phyloP scores from a whole-genome alignment of 2,797 vertebrate species.

The Podarcis siculus region DNA sequence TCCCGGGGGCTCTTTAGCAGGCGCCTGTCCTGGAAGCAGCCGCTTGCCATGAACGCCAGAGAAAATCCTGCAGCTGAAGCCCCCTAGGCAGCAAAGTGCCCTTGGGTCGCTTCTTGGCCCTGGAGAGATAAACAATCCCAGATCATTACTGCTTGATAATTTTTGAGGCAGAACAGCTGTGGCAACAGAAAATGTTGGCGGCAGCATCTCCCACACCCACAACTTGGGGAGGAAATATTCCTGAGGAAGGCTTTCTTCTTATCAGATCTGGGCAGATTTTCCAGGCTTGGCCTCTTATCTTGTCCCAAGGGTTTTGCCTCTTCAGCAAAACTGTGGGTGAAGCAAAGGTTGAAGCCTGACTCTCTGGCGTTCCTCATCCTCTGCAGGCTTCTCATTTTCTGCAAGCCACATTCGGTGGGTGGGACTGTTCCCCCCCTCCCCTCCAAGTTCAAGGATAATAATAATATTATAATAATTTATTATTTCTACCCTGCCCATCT shows the following conservation, averaged over 20 bases:
- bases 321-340: not conserved
- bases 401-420: not conserved
- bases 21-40: not conserved
- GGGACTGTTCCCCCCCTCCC: not conserved
- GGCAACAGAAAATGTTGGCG: not conserved
- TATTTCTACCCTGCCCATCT: no score
- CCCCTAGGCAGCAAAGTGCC: not conserved
- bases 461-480: no score
- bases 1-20: not conserved
- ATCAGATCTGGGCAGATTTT: slow-evolving; percentile 36
- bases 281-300: not conserved
- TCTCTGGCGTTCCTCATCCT: not conserved
- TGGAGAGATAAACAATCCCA: slow-evolving; percentile 4
- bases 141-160: not conserved
- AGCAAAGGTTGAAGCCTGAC: not conserved
- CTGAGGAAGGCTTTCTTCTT: slow-evolving; percentile 7
- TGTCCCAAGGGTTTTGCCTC: not conserved
- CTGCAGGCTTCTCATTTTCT: slow-evolving; percentile 12
- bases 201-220: not conserved
- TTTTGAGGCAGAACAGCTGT: slow-evolving; percentile 33
- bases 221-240: slow-evolving; percentile 4
- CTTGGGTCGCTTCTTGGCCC: not conserved
- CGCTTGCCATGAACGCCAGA: not conserved
- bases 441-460: no score
- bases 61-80: slow-evolving; percentile 8